Percentiles rank a stretch among this genome's conserved stretches.
Conservation (phyloP, 2,888 invertebrate genomes). For the Pristionchus mayeri region DNA sequence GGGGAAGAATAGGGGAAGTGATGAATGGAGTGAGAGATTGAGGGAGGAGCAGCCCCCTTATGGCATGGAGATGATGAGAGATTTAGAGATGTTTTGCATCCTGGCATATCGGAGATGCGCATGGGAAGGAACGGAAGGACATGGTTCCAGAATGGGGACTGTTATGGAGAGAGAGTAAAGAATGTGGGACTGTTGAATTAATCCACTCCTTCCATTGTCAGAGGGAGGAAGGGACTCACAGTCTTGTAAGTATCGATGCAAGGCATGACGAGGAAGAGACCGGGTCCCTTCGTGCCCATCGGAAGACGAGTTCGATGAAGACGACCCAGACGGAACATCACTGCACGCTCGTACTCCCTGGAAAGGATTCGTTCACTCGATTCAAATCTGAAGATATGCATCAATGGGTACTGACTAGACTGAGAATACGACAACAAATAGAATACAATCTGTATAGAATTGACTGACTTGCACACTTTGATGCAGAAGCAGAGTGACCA, state of each 20-base stretch:
- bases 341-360: slow-evolving; percentile 83
- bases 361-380: no score
- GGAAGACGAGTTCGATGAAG: slow-evolving; percentile 76
- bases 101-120: neutral
- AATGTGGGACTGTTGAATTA: no score
- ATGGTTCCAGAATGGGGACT: neutral
- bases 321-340: slow-evolving; percentile 89
- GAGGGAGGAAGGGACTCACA: slow-evolving; percentile 54
- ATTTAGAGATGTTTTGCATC: neutral
- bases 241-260: slow-evolving; percentile 87
- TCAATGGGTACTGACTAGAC: no score
- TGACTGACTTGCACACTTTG: slow-evolving; percentile 71
- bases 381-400: no score
- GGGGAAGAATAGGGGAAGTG: neutral
- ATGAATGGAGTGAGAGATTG: slow-evolving; percentile 42
- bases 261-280: slow-evolving; percentile 94
- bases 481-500: slow-evolving; percentile 74
- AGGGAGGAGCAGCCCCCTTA: neutral
- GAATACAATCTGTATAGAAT: no score
- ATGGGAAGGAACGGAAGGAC: no score
- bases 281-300: slow-evolving; percentile 83
- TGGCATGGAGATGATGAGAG: slow-evolving; percentile 23
- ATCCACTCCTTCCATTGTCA: no score
- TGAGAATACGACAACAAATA: no score
- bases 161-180: neutral